Base-by-base conservation (phyloP, 1,140 invertebrate species). In the Teleopsis dalmanni region DNA sequence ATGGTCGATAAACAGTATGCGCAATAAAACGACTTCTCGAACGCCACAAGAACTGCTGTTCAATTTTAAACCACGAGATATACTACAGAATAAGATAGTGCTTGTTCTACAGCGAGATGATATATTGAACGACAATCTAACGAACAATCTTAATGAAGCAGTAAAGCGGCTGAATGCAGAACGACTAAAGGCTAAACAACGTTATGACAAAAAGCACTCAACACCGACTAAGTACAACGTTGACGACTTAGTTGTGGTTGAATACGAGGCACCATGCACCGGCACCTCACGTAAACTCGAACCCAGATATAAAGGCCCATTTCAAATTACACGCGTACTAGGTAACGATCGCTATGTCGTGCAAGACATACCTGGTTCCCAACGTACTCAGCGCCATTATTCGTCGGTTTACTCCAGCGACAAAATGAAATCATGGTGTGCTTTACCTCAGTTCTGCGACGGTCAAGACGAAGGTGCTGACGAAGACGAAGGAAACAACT, bases 271-370 rank as follows among this genome's bases (percentile, higher is more conserved):
- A 10, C 29, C 21, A 23, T 43, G 40, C n/a, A 54, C 45, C 7
- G 38, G 46, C 4, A 50, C 44, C 3, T 53, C 38, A 13, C 48
- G 44, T 4, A 54, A 54, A 29, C n/a, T 54, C 22, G 48, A 54
- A 34, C 33, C 33, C 3, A 36, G 48, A 2, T 47, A 47, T 21
- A 47, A 52, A 34, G 42, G n/a, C n/a, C n/a, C n/a, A n/a, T n/a
- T n/a, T n/a, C n/a, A n/a, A n/a, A n/a, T n/a, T n/a, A n/a, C n/a
- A n/a, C n/a, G n/a, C n/a, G n/a, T n/a, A n/a, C n/a, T n/a, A n/a
- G n/a, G n/a, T n/a, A n/a, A n/a, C n/a, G n/a, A n/a, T n/a, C n/a
- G n/a, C n/a, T n/a, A n/a, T n/a, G n/a, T n/a, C n/a, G n/a, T n/a
- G n/a, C n/a, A n/a, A n/a, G n/a, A n/a, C n/a, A n/a, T n/a, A n/a